Conservation (phyloP, 2,888 invertebrate genomes). For the Catonia carolina region DNA sequence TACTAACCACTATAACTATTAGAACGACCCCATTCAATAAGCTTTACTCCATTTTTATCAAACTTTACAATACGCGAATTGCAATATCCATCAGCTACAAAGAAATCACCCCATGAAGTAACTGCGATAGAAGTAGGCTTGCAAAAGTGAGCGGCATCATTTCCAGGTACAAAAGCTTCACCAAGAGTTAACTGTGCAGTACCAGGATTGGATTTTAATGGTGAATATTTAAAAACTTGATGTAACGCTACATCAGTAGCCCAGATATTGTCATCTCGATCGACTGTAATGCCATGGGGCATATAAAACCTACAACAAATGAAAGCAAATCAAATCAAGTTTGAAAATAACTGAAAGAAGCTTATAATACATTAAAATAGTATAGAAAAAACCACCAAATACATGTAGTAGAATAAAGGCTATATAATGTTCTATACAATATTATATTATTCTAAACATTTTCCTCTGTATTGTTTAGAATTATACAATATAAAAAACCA, state of each 20-base stretch:
- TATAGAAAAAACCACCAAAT: no score
- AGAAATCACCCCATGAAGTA: conserved; percentile 79
- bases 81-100: conserved; percentile 96
- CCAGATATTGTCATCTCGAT: conserved; percentile 82
- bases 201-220: conserved; percentile 49
- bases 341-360: conserved; percentile 6
- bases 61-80: conserved; percentile 70
- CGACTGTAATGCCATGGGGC: conserved; percentile 93
- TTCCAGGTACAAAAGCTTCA: conserved; percentile 75
- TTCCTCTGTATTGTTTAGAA: no score
- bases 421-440: no score
- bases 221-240: conserved; percentile 84
- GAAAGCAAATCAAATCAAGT: background rate
- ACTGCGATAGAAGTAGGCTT: conserved; percentile 93
- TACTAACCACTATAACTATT: conserved; percentile 18
- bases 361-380: no score
- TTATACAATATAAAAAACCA: no score
- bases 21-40: conserved; percentile 29
- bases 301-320: conserved; percentile 63
- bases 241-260: conserved; percentile 95
- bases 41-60: conserved; percentile 58
- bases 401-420: no score
- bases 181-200: conserved; percentile 72
- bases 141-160: conserved; percentile 74
- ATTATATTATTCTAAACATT: no score